phyloP scores from a whole-genome alignment of 1,140 invertebrate species.

The Drosophila jambulina region DNA sequence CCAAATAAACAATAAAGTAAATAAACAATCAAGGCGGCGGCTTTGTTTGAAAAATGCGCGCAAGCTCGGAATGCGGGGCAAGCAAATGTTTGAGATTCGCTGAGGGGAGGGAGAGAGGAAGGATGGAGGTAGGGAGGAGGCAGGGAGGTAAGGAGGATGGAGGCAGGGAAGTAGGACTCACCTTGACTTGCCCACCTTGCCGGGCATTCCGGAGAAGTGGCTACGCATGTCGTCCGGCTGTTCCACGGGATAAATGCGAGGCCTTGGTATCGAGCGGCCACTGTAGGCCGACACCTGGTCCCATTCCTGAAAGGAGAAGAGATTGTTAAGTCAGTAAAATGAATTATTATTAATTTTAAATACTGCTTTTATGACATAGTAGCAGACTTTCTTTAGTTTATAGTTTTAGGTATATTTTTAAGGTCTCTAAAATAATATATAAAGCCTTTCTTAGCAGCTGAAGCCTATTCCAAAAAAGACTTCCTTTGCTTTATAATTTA shows the following conservation, averaged over 20 bases:
- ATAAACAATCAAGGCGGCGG: constrained; percentile 22
- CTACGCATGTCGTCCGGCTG: constrained; percentile 89
- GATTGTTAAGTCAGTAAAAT: background rate
- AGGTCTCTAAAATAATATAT: no score
- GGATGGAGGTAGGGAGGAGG: no score
- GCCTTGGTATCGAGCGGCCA: constrained; percentile 94
- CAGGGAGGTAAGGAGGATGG: no score
- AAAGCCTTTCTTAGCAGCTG: no score
- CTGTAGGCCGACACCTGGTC: constrained; percentile 97
- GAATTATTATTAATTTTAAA: background rate
- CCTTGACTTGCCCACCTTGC: constrained; percentile 86
- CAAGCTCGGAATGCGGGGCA: constrained; percentile 36
- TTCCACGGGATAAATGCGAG: constrained; percentile 91
- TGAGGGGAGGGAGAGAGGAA: constrained; percentile 16
- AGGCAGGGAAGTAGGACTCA: constrained; percentile 54
- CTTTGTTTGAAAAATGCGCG: constrained; percentile 37
- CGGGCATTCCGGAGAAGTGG: constrained; percentile 87
- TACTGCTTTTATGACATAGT: background rate
- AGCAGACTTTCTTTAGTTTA: background rate
- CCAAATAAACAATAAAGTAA: constrained; percentile 48
- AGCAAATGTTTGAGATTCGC: constrained; percentile 39
- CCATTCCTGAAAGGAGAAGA: constrained; percentile 89
- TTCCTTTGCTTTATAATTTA: no score
- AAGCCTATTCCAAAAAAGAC: no score
- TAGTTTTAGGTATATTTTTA: background rate